Percentiles rank a stretch among this genome's conserved stretches.
phyloP scores from a whole-genome alignment of 2,888 invertebrate species.

The Physocephala rufipes region DNA sequence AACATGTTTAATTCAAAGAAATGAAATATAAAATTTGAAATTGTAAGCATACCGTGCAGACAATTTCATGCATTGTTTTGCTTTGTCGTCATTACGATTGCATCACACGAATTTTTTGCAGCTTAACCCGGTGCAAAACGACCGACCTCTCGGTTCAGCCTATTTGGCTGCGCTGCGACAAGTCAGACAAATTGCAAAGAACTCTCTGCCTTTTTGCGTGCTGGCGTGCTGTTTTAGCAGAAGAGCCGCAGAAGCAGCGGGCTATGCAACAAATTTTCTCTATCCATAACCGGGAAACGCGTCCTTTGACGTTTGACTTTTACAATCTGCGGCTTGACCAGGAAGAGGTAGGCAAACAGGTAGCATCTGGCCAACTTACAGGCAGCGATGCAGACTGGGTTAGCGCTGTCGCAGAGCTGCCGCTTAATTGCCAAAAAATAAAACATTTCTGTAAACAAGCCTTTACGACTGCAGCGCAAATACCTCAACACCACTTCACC shows the following conservation, averaged over 20 bases:
- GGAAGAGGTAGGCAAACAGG: background rate
- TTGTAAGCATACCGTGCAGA: conserved; percentile 43
- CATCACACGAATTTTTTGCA: conserved; percentile 46
- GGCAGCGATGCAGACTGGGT: no score
- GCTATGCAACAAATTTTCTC: conserved; percentile 34
- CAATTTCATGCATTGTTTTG: conserved; percentile 38
- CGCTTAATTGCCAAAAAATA: conserved; percentile 3
- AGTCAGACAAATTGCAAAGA: background rate
- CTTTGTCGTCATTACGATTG: conserved; percentile 49
- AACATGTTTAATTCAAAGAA: no score
- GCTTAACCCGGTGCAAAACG: background rate
- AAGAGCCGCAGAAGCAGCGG: background rate
- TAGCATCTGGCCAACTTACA: background rate
- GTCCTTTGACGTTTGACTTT: no score
- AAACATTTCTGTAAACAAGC: background rate
- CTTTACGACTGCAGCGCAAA: background rate
- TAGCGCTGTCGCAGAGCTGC: conserved; percentile 11
- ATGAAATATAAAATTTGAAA: no score
- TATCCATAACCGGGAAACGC: conserved; percentile 47
- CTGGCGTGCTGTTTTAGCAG: conserved; percentile 28
- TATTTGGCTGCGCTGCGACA: background rate
- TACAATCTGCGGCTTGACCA: conserved; percentile 22
- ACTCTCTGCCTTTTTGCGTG: background rate
- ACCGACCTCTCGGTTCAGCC: background rate
- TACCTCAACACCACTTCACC: background rate